phyloP scores from a whole-genome alignment of 2,888 invertebrate species.

The Halictus ligatus region DNA sequence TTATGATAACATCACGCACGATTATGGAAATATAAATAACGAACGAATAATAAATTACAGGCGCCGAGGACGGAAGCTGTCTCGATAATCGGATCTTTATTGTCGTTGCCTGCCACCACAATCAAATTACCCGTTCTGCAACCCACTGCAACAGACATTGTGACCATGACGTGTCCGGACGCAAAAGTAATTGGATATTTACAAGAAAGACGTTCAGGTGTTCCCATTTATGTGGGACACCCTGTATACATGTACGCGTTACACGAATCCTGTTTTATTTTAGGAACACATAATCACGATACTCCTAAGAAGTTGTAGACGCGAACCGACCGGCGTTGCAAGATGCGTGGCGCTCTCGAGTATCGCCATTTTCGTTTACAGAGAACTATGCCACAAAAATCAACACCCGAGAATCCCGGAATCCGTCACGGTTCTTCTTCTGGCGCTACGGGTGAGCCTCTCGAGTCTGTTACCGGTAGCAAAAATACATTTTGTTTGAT shows the following conservation, averaged over 20 bases:
- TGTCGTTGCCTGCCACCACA: conserved; percentile 91
- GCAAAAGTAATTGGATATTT: conserved; percentile 88
- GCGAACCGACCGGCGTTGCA: conserved; percentile 95
- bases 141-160: conserved; percentile 87
- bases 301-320: conserved; percentile 93
- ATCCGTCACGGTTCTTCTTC: conserved; percentile 88
- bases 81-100: conserved; percentile 93
- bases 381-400: conserved; percentile 87
- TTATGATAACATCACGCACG: neutral
- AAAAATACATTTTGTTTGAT: neutral
- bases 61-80: conserved; percentile 96
- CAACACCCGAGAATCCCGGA: conserved; percentile 89
- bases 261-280: conserved; percentile 55
- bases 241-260: neutral
- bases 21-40: neutral
- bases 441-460: conserved; percentile 88
- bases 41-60: conserved; percentile 84
- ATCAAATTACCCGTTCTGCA: conserved; percentile 89
- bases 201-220: too few relatives aligned
- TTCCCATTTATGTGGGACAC: too few relatives aligned
- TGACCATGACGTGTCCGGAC: conserved; percentile 88
- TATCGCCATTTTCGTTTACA: conserved; percentile 90
- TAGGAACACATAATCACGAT: conserved; percentile 95
- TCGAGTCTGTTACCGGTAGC: neutral
- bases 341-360: conserved; percentile 95